These are phyloP conservation scores for Ruditapes philippinarum DNA, from an alignment of 1,140 invertebrate genomes.

Conservation along the genomic window DNA sequence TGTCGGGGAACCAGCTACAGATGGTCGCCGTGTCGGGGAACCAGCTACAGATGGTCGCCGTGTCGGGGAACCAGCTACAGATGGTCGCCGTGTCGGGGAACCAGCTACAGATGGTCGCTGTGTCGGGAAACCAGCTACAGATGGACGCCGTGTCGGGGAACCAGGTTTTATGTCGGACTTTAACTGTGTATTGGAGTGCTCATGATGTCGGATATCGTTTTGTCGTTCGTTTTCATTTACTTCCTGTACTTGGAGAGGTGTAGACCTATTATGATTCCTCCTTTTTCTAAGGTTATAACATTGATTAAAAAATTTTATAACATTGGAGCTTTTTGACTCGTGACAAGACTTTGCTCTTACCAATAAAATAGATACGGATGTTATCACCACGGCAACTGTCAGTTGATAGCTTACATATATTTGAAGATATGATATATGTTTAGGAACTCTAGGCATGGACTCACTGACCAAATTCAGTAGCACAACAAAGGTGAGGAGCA, in stretches of 20 bases:
- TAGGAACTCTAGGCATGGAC: constrained; percentile 1
- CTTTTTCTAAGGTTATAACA: neutral
- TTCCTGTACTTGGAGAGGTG: neutral
- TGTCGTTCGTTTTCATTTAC: neutral
- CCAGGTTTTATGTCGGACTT: too few species aligned
- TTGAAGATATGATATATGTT: constrained; percentile 22
- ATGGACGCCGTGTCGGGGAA: too few species aligned
- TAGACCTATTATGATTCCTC: neutral
- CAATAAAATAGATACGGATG: constrained; percentile 16
- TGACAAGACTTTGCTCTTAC: neutral
- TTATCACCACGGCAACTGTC: neutral
- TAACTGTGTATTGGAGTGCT: too few species aligned
- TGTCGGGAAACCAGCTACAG: too few species aligned
- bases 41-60: too few species aligned
- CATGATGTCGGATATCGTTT: too few species aligned
- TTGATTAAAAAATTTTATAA: neutral
- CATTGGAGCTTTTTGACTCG: neutral
- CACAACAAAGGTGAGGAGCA: constrained; percentile 47
- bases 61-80: too few species aligned
- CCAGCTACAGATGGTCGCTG: too few species aligned
- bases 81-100: too few species aligned
- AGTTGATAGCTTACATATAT: constrained; percentile 32
- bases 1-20: too few species aligned
- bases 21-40: too few species aligned
- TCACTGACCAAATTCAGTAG: neutral